These are phyloP conservation scores for Macheiramphus alcinus DNA, from an alignment of 2,113 vertebrate genomes.

Conservation along the genomic window DNA sequence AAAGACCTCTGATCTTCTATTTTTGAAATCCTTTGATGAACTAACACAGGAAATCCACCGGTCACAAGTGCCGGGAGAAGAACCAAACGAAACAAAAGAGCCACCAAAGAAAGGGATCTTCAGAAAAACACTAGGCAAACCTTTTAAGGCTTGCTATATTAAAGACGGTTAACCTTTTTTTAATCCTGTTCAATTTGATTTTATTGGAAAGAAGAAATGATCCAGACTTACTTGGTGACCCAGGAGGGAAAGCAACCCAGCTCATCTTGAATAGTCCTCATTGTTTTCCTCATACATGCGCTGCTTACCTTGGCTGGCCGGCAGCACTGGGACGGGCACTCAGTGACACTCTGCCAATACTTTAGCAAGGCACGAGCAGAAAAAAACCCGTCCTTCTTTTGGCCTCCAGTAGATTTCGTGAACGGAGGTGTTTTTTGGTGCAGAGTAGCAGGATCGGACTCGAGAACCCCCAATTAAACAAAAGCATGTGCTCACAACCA, in stretches of 20 bases:
- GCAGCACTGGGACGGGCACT: not conserved
- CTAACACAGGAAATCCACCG: not conserved
- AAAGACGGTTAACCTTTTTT: not conserved
- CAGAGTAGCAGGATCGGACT: not conserved
- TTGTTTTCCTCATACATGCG: not conserved
- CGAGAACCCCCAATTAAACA: not conserved
- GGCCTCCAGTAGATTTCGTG: not conserved
- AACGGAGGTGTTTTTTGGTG: not conserved
- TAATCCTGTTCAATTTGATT: not conserved
- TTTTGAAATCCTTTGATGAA: not conserved
- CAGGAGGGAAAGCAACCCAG: not conserved
- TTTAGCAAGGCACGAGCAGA: not conserved
- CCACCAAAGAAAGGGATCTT: not conserved
- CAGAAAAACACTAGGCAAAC: not conserved
- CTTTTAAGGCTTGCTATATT: not conserved
- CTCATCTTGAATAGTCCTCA: not conserved
- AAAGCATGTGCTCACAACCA: not conserved
- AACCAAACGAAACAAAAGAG: not conserved
- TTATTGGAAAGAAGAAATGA: not conserved
- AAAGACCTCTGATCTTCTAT: not conserved
- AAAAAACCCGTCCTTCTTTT: not conserved
- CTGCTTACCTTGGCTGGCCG: slow-evolving; percentile 10
- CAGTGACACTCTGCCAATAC: not conserved
- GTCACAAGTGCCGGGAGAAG: not conserved
- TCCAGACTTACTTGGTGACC: not conserved